Evolutionary conservation across 2,888 invertebrate genomes (phyloP), one percentile per base, ranked within the genome.

Genomic region (Drosophila fungiperda): DNA sequence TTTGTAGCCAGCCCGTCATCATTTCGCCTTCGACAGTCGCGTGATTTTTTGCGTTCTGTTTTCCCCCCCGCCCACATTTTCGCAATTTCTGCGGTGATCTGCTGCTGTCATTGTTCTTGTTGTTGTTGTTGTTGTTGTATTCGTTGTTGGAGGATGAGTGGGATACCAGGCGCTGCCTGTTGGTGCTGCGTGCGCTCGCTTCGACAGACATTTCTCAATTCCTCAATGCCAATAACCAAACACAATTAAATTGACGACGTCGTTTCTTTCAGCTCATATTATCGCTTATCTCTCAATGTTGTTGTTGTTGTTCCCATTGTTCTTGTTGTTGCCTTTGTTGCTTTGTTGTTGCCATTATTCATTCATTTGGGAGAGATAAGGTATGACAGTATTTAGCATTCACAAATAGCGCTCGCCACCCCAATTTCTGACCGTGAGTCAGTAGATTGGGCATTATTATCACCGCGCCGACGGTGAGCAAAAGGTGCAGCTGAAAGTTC

Each of bases 1-100:
- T 99, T 92, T 98, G 97, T 53, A 99, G 95, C 98, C 99, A 99
- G 73, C 99, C 99, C 73, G 91, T 92, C 92, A 93, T 92, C 62
- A 93, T 92, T 82, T 92, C 89, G 53, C 65, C 26, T 6, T 61
- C 71, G 26, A 7, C 40, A 11, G 50, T 35, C 8, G 58, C 57
- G 17, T 52, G 55, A 53, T 36, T 62, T 11, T 15, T 4, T 1
- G 48, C 29, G 55, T n/a, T 38, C 26, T 9, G 17, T 15, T 49
- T 49, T n/a, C 38, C 2, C 1, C 38, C 55, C 0, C 60, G 50
- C 1, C 53, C 66, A 2, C 76, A 66, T 17, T 62, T 68, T 9
- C 58, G 29, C 12, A 42, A 33, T 26, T 68, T 78, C 9, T 70
- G 75, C 29, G 64, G 42, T 8, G 59, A 42, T 52, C 65, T 77